These are phyloP conservation scores for Budorcas taxicolor DNA, from an alignment of 2,113 vertebrate species.

Conservation along the genomic window DNA sequence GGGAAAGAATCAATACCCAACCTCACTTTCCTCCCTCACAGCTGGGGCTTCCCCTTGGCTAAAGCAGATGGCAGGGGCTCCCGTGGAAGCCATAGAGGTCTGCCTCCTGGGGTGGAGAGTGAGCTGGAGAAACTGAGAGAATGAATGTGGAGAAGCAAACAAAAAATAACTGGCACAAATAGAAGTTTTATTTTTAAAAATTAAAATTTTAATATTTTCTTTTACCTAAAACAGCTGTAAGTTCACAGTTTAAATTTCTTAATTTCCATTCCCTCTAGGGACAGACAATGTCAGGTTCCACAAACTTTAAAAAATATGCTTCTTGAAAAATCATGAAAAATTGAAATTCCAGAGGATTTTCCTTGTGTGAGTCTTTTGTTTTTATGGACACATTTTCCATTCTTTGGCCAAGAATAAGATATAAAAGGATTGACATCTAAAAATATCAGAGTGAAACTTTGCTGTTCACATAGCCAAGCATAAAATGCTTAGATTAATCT, in stretches of 20 bases:
- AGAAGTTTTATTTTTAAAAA: background rate
- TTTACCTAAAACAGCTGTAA: background rate
- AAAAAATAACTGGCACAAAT: background rate
- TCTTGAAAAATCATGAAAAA: constrained; percentile 5
- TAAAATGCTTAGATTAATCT: background rate
- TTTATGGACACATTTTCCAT: background rate
- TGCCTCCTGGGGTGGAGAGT: background rate
- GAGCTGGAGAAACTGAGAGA: background rate
- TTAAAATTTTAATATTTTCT: background rate
- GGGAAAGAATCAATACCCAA: background rate
- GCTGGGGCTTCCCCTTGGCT: background rate
- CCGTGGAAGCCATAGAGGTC: background rate
- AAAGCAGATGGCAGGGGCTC: background rate
- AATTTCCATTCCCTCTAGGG: background rate
- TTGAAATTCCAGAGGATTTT: background rate
- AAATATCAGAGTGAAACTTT: background rate
- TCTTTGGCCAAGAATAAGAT: background rate
- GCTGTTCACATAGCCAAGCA: background rate
- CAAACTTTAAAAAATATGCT: background rate
- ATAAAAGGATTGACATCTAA: background rate
- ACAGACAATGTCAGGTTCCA: background rate
- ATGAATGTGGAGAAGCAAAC: background rate
- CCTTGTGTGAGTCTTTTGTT: background rate
- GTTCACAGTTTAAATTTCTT: background rate
- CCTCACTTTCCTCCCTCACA: background rate